Evolutionary conservation across 2,113 vertebrate genomes (phyloP), one percentile per base, ranked within the genome.

Genomic region (Amblyornis subalaris): DNA sequence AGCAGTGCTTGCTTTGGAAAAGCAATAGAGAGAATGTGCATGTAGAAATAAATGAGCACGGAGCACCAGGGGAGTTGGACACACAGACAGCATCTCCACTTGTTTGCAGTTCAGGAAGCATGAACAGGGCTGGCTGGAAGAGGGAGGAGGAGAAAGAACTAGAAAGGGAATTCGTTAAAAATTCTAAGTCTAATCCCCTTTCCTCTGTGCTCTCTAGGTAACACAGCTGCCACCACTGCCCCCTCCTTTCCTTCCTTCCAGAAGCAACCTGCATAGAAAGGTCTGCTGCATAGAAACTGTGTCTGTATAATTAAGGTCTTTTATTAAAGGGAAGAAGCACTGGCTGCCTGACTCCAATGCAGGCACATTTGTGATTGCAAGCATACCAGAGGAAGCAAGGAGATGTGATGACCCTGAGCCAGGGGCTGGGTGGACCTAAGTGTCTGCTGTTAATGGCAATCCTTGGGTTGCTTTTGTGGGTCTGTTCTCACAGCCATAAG

Each of bases 241-340:
- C 31, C 85, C 71, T 94, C 78, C 53, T 93, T 48, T 66, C 29
- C 55, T 92, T 75, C 17, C 50, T 62, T 94, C 89, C 70, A 88
- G 45, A 69, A 93, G 36, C 18, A 15, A 79, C 78, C 77, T n/a
- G 62, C 42, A 42, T 42, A 42, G 13, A 42, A 42, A 42, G 36
- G 36, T 69, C 44, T 6, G 1, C 79, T 78, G 57, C 66, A 25
- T 14, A 65, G 86, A 87, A 87, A 58, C 61, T 25, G 15, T 69
- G 44, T 79, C 83, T 71, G 45, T 85, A 35, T 77, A 78, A 90
- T 94, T 81, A 90, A 89, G 53, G 48, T 28, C n/a, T 92, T 91
- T 93, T 85, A 72, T 85, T 84, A 90, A 96, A 67, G 18, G 45
- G 12, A 12, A 73, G 35, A 72, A 80, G 25, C 35, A 7, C 44